Conservation (phyloP, 2,113 vertebrate genomes). For the Barbus barbus region DNA sequence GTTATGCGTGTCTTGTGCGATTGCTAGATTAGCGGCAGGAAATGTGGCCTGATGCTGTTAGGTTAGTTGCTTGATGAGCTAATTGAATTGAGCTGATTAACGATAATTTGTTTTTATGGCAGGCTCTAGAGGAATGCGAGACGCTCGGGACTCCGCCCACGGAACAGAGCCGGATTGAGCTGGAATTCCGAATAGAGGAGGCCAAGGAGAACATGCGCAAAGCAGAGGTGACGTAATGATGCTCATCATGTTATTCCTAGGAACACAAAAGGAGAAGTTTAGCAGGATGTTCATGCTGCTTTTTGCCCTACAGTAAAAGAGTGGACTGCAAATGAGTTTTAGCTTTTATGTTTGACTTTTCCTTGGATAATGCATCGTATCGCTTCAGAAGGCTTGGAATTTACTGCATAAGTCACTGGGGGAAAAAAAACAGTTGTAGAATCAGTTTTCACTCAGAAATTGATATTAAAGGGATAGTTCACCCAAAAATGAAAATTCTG, state of each 20-base stretch:
- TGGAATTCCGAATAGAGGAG: conserved; percentile 94
- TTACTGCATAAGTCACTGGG: not conserved
- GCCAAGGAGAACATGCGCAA: conserved; percentile 93
- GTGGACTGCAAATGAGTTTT: not conserved
- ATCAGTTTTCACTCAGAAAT: too few species aligned
- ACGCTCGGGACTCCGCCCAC: conserved; percentile 83
- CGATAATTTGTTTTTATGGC: conserved; percentile 28
- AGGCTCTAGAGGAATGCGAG: conserved; percentile 91
- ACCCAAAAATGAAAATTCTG: too few species aligned
- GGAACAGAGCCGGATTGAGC: conserved; percentile 86
- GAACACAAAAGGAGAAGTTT: not conserved
- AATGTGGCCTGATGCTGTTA: not conserved
- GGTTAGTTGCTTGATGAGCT: not conserved
- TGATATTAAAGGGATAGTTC: too few species aligned
- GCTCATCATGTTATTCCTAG: not conserved
- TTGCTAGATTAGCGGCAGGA: not conserved
- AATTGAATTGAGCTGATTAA: not conserved
- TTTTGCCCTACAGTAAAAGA: not conserved
- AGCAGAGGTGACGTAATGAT: conserved; percentile 82
- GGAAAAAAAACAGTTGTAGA: too few species aligned
- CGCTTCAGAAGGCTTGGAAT: not conserved
- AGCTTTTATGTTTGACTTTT: not conserved
- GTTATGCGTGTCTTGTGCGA: not conserved
- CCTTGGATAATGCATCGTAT: not conserved
- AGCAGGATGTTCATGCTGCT: not conserved